phyloP scores from a whole-genome alignment of 2,888 invertebrate genomes.

The Cantharis lateralis region DNA sequence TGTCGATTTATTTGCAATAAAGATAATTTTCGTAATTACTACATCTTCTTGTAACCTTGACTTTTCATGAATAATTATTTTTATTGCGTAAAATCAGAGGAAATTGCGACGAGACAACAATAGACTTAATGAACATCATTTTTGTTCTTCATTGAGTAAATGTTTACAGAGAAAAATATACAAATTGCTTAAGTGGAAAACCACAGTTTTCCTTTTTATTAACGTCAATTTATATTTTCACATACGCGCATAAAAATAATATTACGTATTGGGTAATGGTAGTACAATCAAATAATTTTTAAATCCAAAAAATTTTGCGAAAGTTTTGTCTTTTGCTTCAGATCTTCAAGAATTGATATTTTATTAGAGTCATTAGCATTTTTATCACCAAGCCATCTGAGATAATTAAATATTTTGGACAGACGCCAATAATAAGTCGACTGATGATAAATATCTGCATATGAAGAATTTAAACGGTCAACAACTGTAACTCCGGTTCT shows the following conservation, averaged over 20 bases:
- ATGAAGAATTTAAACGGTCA: conserved; percentile 13
- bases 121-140: neutral
- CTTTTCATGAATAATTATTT: neutral
- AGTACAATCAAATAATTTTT: neutral
- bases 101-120: neutral
- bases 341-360: neutral
- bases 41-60: neutral
- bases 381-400: neutral
- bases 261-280: too few relatives aligned
- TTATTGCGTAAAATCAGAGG: neutral
- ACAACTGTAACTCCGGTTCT: conserved; percentile 16
- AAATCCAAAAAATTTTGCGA: neutral
- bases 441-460: neutral
- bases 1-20: neutral
- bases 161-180: neutral
- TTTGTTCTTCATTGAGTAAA: neutral
- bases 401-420: neutral
- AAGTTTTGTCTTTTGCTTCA: neutral
- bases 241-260: neutral
- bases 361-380: neutral
- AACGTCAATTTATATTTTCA: neutral
- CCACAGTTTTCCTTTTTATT: neutral
- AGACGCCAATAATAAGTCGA: conserved; percentile 5
- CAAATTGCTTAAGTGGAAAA: neutral
- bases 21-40: neutral